A percentile compares a stretch with the other conserved stretches of the same genome.
These are phyloP conservation scores for Resseliella maxima DNA, from an alignment of 2,888 invertebrate species.

Conservation along the genomic window DNA sequence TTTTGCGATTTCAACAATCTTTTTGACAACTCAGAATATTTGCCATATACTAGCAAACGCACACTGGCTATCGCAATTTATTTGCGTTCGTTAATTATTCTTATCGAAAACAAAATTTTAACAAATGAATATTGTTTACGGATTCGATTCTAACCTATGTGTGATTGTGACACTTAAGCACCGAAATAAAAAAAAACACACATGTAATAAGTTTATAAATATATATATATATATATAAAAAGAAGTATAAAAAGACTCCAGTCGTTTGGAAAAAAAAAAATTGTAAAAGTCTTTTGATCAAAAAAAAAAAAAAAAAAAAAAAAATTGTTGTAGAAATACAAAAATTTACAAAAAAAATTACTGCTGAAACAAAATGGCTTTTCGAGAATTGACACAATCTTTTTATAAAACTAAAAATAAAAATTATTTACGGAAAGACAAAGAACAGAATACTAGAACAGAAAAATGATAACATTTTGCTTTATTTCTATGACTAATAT, in stretches of 20 bases:
- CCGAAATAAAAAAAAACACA: not conserved
- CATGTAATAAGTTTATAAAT: not conserved
- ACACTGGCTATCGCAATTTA: constrained; percentile 7
- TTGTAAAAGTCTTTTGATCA: not conserved
- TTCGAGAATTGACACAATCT: no score
- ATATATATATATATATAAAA: not conserved
- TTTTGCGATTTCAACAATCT: not conserved
- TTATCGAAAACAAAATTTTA: not conserved
- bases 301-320: no score
- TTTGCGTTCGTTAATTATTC: not conserved
- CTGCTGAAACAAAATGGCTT: no score
- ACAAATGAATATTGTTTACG: not conserved
- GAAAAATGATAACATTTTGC: not conserved
- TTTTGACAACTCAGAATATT: not conserved
- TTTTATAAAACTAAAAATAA: not conserved
- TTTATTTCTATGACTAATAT: constrained; percentile 33
- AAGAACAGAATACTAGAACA: not conserved
- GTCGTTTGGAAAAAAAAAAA: not conserved
- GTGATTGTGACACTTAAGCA: not conserved
- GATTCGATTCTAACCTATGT: not conserved
- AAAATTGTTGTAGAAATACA: no score
- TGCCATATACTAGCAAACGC: not conserved
- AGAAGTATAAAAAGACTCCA: not conserved
- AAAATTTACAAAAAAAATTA: no score
- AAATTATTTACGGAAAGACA: not conserved